Evolutionary conservation across 1,140 invertebrate species (phyloP).

Genomic region (Homalodisca vitripennis): DNA sequence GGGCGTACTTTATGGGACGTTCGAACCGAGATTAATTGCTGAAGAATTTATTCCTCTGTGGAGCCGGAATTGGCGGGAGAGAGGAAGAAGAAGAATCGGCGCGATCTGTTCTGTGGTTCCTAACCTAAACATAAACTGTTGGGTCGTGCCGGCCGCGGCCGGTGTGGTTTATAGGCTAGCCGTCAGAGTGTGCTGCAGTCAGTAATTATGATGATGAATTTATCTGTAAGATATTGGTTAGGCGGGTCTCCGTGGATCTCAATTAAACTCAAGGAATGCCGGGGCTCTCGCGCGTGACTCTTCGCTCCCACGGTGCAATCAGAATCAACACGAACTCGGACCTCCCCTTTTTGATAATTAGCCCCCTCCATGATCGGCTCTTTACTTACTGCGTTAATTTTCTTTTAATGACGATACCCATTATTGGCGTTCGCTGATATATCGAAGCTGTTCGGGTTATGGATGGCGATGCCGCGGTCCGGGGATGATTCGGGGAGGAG

Average conservation of each 20-base stretch:
- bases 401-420: slow-evolving; percentile 23
- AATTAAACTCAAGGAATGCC: background rate
- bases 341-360: background rate
- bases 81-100: no score
- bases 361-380: background rate
- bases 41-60: no score
- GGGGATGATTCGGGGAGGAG: no score
- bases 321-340: background rate
- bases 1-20: no score
- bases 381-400: background rate
- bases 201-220: slow-evolving; percentile 19
- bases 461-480: no score
- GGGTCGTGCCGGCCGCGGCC: no score
- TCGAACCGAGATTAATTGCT: no score
- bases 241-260: slow-evolving; percentile 5
- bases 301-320: background rate
- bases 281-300: background rate
- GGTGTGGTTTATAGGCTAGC: slow-evolving; percentile 17
- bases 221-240: slow-evolving; percentile 23
- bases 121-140: no score
- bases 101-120: no score
- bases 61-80: no score
- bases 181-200: background rate
- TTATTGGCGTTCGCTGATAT: no score
- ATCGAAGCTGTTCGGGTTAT: no score